Percentiles rank a stretch among this genome's conserved stretches.
Conservation (phyloP, 2,113 vertebrate genomes). For the Tor tambroides region DNA sequence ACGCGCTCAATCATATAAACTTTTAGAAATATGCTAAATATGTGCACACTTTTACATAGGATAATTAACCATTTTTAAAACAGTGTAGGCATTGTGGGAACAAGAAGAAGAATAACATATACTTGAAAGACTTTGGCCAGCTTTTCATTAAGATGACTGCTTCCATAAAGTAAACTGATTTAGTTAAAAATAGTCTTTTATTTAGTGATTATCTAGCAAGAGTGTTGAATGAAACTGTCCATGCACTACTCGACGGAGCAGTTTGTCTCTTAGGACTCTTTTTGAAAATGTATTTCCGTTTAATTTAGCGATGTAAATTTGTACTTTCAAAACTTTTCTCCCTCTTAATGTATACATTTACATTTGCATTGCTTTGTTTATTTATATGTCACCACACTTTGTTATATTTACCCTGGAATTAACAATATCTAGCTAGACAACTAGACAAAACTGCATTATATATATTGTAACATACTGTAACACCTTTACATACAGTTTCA, state of each 20-base stretch:
- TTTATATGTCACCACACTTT: background rate
- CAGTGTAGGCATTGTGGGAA: background rate
- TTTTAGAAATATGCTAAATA: constrained; percentile 53
- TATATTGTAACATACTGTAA: background rate
- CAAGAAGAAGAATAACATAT: background rate
- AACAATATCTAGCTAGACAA: background rate
- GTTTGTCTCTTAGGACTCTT: background rate
- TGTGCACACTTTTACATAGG: constrained; percentile 59
- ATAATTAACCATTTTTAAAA: constrained; percentile 42
- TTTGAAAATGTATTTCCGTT: background rate
- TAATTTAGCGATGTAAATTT: background rate
- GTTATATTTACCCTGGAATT: background rate
- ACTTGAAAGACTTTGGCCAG: background rate
- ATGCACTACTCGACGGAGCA: background rate
- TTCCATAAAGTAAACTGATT: constrained; percentile 1
- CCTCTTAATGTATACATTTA: background rate
- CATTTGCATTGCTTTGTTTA: background rate
- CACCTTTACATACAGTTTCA: background rate
- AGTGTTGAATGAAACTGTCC: constrained; percentile 2
- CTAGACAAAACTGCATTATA: background rate
- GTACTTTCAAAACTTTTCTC: background rate
- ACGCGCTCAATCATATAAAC: constrained; percentile 64
- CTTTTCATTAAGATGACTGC: background rate
- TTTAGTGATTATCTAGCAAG: background rate
- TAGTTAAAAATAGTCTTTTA: background rate